These are phyloP conservation scores for Tenrec ecaudatus DNA, from an alignment of 2,113 vertebrate species.

Conservation along the genomic window DNA sequence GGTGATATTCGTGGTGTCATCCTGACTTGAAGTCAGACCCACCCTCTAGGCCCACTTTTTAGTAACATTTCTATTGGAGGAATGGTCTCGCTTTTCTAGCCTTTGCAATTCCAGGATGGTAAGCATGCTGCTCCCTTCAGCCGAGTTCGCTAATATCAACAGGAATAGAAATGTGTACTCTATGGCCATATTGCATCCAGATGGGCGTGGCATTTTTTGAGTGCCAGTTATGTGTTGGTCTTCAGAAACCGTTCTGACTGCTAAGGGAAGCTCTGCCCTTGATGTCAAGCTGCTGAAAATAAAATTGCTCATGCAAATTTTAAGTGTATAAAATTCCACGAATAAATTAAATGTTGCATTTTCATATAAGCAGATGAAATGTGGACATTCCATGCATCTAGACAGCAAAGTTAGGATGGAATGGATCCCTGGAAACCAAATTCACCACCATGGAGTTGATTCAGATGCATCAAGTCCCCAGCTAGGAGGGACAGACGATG, in stretches of 20 bases:
- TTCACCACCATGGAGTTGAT: too few species aligned
- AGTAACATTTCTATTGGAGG: conserved; percentile 25
- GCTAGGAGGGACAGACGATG: too few species aligned
- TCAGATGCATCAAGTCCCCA: too few species aligned
- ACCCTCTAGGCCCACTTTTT: background rate
- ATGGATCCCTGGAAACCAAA: too few species aligned
- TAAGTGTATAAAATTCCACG: background rate
- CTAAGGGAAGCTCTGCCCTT: fast-evolving
- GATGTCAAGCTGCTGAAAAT: background rate
- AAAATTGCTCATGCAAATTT: too few species aligned
- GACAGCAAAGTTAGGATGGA: background rate
- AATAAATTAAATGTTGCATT: too few species aligned
- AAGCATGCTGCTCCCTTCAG: background rate
- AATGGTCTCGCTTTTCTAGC: background rate
- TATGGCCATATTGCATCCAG: too few species aligned
- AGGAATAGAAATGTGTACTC: background rate
- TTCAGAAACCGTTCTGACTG: background rate
- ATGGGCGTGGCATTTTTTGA: background rate
- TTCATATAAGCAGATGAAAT: background rate
- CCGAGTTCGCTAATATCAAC: background rate
- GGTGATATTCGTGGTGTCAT: background rate
- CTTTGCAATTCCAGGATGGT: background rate
- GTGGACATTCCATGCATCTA: background rate
- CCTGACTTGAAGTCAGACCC: background rate
- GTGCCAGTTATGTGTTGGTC: background rate